Evolutionary conservation across 2,888 invertebrate species (phyloP), one percentile per base, ranked within the genome.

Genomic region (Caenorhabditis wallacei): DNA sequence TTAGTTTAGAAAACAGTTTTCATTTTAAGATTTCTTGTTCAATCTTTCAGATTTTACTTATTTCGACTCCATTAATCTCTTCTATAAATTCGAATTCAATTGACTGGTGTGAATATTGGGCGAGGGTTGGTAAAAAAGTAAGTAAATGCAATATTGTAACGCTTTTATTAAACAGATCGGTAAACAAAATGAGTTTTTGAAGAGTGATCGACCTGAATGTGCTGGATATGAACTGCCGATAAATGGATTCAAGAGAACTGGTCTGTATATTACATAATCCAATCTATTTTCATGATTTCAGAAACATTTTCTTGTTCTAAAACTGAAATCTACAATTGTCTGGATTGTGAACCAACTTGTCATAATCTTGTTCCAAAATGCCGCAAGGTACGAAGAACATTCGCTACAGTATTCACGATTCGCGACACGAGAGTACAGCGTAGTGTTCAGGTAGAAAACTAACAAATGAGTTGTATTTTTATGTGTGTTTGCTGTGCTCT

Each of bases 21-120:
- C n/a, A n/a, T n/a, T n/a, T n/a, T n/a, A n/a, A n/a, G n/a, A n/a
- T n/a, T n/a, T n/a, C n/a, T n/a, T n/a, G n/a, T n/a, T n/a, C n/a
- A n/a, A n/a, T n/a, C n/a, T 30, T 30, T 30, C 53, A 53, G 53
- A 37, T 20, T 22, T 0, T 64, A 1, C 8, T 66, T 22, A 20
- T 69, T 13, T 22, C 54, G 0, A 18, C 69, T 26, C 68, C 63
- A 1, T 10, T 40, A 8, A 2, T 46, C 35, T 43, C 35, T 1
- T n/a, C 56, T 35, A 11, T 76, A 0, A 18, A 35, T 16, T 53
- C 72, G 8, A 71, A 54, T 24, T 79, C 84, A 20, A 83, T 86
- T 37, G 86, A 86, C 46, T 86, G 84, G 86, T 86, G 86, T 70
- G 86, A 86, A 71, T 86, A 86, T 61, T 86, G 86, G 86, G 76